These are phyloP conservation scores for Gadopsis bispinosus DNA, from an alignment of 2,797 vertebrate species.

Conservation along the genomic window DNA sequence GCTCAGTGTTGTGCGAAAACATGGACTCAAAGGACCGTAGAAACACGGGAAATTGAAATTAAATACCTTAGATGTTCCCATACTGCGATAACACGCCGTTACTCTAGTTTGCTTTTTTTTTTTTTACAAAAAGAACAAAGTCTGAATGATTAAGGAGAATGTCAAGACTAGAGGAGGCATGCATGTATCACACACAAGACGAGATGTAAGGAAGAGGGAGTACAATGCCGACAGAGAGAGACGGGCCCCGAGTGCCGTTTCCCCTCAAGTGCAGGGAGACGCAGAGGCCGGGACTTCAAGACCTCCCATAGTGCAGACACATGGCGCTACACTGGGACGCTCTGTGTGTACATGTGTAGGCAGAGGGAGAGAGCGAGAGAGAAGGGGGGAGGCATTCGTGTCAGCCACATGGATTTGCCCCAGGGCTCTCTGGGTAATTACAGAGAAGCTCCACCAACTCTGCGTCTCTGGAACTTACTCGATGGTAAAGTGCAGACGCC, in stretches of 20 bases:
- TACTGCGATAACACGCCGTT: slow-evolving; percentile 28
- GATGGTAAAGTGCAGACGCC: slow-evolving; percentile 37
- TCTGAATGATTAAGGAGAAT: slow-evolving; percentile 53
- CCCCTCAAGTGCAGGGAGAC: slow-evolving; percentile 46
- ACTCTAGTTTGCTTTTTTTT: background rate
- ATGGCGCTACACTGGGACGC: slow-evolving; percentile 57
- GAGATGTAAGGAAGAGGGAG: slow-evolving; percentile 22
- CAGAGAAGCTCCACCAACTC: slow-evolving; percentile 73
- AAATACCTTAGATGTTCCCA: slow-evolving; percentile 35
- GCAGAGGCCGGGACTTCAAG: slow-evolving; percentile 49
- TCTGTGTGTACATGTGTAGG: slow-evolving; percentile 27
- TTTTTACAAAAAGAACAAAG: slow-evolving; percentile 44
- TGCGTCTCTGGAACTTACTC: slow-evolving; percentile 56
- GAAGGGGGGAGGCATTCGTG: slow-evolving; percentile 55
- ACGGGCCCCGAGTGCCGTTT: slow-evolving; percentile 42
- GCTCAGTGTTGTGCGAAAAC: slow-evolving; percentile 1
- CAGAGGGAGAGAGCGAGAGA: slow-evolving; percentile 27
- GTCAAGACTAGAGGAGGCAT: slow-evolving; percentile 27
- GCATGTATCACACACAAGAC: slow-evolving; percentile 16
- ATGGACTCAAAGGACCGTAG: background rate
- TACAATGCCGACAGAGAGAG: slow-evolving; percentile 32
- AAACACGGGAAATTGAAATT: slow-evolving; percentile 16
- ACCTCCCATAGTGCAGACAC: slow-evolving; percentile 82
- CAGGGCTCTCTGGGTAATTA: slow-evolving; percentile 79
- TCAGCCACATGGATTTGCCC: slow-evolving; percentile 74